Percentiles rank a stretch among this genome's conserved stretches.
These are phyloP conservation scores for Potorous gilbertii DNA, from an alignment of 2,797 vertebrate species.

Conservation along the genomic window DNA sequence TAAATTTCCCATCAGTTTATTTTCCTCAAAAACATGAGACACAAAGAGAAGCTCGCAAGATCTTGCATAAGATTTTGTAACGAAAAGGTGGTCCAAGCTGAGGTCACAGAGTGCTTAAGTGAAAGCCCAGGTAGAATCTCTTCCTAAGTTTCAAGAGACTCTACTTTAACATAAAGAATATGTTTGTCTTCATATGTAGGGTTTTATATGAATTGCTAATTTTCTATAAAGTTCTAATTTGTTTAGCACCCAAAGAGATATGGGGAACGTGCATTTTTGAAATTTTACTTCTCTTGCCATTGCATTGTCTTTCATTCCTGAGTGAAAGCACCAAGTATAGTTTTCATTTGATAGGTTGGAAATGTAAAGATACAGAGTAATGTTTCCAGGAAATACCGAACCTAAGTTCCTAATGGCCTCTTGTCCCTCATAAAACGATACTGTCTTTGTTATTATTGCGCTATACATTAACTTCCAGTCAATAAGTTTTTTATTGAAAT, in stretches of 20 bases:
- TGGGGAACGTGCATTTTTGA: conserved; percentile 37
- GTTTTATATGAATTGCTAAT: not conserved
- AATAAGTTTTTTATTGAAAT: not conserved
- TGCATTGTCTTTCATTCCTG: conserved; percentile 18
- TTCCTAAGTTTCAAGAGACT: not conserved
- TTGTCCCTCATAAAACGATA: not conserved
- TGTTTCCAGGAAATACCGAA: conserved; percentile 52
- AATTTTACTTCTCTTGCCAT: conserved; percentile 49
- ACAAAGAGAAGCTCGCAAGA: conserved; percentile 37
- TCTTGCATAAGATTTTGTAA: conserved; percentile 33
- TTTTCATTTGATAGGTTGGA: conserved; percentile 56
- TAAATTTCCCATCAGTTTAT: conserved; percentile 67
- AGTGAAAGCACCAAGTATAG: conserved; percentile 16
- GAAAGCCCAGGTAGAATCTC: conserved; percentile 29
- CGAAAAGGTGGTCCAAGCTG: conserved; percentile 28
- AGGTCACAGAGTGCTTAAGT: conserved; percentile 16
- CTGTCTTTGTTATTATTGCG: not conserved
- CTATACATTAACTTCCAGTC: not conserved
- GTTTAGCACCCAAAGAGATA: not conserved
- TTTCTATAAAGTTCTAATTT: not conserved
- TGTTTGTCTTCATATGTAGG: not conserved
- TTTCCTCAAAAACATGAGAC: conserved; percentile 49
- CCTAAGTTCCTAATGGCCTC: not conserved
- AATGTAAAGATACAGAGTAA: conserved; percentile 57
- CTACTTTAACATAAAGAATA: conserved; percentile 15